Base-by-base conservation (phyloP, 2,113 vertebrate species). In the Aptenodytes forsteri region DNA sequence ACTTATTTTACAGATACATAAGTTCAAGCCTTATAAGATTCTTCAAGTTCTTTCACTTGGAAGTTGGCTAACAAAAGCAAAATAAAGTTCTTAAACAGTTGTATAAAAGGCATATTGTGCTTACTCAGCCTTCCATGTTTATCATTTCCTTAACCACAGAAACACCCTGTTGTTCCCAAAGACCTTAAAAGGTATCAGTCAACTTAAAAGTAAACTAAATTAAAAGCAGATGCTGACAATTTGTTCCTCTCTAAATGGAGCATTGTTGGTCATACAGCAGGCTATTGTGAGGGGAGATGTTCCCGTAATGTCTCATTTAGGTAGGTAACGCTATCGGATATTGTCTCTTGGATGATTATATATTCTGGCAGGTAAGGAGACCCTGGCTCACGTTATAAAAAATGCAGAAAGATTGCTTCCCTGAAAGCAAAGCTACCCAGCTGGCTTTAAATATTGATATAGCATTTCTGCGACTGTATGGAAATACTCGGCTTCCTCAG, bases 321-420 rank as follows among this genome's bases (percentile, higher is more conserved):
- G 76, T 16, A 49, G 42, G 82, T 66, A 82, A 64, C 2, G 22
- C 70, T 34, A 30, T 36, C 27, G 7, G 50, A 16, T 64, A 17
- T 13, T 2, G 86, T 18, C 62, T 30, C 54, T 15, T 4, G 87
- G 55, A 11, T 2, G 38, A 65, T 56, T 29, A 11, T 6, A 32
- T 6, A 19, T 52, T 75, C 84, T 2, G 55, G 89, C 89, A 50
- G n/a, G 91, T n/a, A 90, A 96, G 75, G 92, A 71, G 84, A 97
- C 50, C 83, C 62, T 44, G 71, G 38, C 81, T 91, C 25, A 14
- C 47, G 81, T 92, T 17, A 97, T 98, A 7, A 97, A 98, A 97
- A n/a, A 95, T 98, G 97, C 94, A 98, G 85, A 42, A 15, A 71
- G 91, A 90, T 98, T 89, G 70, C 32, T 96, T 92, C 97, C 96